These are phyloP conservation scores for Casuarius casuarius DNA, from an alignment of 2,113 vertebrate species.

Conservation along the genomic window DNA sequence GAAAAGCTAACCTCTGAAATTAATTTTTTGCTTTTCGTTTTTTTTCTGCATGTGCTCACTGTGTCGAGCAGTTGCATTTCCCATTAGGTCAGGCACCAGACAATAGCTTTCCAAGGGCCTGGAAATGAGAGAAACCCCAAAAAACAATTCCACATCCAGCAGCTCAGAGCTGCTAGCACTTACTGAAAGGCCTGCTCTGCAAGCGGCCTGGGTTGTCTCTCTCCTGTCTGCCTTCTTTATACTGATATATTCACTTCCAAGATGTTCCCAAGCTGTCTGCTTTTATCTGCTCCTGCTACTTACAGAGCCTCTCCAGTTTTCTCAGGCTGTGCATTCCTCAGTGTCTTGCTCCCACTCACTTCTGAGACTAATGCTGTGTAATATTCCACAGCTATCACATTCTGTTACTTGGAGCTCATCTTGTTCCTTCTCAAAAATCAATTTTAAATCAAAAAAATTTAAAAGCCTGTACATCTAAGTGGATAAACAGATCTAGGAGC, in stretches of 20 bases:
- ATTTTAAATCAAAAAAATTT: background rate
- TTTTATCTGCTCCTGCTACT: constrained; percentile 31
- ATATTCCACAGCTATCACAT: constrained; percentile 45
- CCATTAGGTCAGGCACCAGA: background rate
- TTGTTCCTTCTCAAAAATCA: background rate
- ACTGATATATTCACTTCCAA: constrained; percentile 14
- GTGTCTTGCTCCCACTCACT: constrained; percentile 53
- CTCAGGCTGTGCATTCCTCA: constrained; percentile 15
- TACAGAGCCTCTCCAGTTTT: background rate
- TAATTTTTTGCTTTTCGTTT: background rate
- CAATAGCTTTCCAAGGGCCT: constrained; percentile 41
- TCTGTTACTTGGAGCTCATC: constrained; percentile 39
- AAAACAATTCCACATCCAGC: constrained; percentile 37
- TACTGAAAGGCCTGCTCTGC: constrained; percentile 13
- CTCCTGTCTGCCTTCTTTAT: constrained; percentile 9
- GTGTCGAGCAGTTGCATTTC: constrained; percentile 24
- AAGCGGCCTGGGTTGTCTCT: constrained; percentile 26
- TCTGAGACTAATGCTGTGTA: constrained; percentile 60
- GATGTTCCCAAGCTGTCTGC: background rate
- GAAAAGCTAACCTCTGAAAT: constrained; percentile 13
- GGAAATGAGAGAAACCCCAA: constrained; percentile 30
- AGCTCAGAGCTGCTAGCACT: background rate
- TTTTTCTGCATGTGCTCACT: constrained; percentile 14
- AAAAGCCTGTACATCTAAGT: background rate
- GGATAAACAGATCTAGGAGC: background rate